phyloP scores from a whole-genome alignment of 2,113 vertebrate genomes.

The Syrmaticus mikado region DNA sequence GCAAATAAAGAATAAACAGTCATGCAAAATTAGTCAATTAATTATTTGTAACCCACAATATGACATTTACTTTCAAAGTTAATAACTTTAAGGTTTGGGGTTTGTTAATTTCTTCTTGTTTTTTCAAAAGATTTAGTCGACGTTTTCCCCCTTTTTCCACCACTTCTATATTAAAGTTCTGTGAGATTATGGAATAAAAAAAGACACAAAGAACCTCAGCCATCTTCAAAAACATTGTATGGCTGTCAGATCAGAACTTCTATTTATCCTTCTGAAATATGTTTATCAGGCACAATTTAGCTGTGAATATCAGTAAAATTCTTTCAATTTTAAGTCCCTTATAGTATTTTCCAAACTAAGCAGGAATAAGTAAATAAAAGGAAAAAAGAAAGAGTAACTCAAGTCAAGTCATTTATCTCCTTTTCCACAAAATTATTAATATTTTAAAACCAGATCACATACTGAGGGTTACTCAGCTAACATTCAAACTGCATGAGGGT shows the following conservation, averaged over 20 bases:
- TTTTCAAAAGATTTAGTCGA: not conserved
- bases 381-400: not conserved
- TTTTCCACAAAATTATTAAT: not conserved
- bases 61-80: conserved; percentile 40
- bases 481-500: not conserved
- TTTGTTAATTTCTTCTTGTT: not conserved
- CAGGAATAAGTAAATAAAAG: not conserved
- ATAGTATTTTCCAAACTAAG: not conserved
- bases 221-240: not conserved
- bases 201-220: not conserved
- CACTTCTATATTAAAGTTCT: not conserved
- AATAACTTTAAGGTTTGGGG: not conserved
- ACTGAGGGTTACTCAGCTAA: conserved; percentile 55
- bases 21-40: conserved; percentile 72
- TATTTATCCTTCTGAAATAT: not conserved
- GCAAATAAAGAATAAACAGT: conserved; percentile 79
- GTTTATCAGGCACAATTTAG: not conserved
- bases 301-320: not conserved
- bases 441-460: not conserved
- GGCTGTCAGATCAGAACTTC: not conserved
- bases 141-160: not conserved
- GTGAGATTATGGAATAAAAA: not conserved
- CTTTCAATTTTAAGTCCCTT: not conserved
- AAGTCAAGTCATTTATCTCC: not conserved
- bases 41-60: conserved; percentile 72